These are phyloP conservation scores for Xyrauchen texanus DNA, from an alignment of 2,113 vertebrate species.

Conservation along the genomic window DNA sequence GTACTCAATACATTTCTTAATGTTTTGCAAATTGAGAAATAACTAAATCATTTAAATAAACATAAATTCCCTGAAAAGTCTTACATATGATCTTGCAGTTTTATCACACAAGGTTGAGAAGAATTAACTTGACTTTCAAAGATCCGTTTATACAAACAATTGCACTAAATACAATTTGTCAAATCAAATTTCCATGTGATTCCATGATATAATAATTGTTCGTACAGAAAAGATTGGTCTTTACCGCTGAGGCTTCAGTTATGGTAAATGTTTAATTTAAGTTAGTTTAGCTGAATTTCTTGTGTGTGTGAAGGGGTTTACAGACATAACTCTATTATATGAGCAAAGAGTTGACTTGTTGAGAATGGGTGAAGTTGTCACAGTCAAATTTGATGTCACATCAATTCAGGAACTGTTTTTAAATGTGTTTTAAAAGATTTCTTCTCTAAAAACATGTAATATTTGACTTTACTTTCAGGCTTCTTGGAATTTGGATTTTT, in stretches of 20 bases:
- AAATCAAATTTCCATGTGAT: no score
- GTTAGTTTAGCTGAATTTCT: constrained; percentile 10
- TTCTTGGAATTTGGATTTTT: constrained; percentile 6
- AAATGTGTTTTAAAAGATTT: background rate
- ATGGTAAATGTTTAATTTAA: background rate
- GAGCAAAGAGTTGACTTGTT: background rate
- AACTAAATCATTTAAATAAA: no score
- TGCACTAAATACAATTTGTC: no score
- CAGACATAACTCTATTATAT: no score
- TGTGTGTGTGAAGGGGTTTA: background rate
- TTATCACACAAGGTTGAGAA: background rate
- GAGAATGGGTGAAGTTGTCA: background rate
- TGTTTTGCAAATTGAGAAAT: no score
- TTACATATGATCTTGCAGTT: no score
- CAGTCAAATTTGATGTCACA: background rate
- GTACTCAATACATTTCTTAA: no score
- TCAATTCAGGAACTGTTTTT: constrained; percentile 24
- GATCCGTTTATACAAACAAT: background rate
- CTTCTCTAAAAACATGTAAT: constrained; percentile 11
- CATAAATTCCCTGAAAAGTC: no score
- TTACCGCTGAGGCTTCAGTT: constrained; percentile 4
- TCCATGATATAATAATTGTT: background rate
- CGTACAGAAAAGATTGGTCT: background rate
- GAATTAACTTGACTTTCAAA: background rate
- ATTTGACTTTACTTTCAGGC: background rate